Conservation (phyloP, 2,888 invertebrate species). For the Agriopis leucophaearia region DNA sequence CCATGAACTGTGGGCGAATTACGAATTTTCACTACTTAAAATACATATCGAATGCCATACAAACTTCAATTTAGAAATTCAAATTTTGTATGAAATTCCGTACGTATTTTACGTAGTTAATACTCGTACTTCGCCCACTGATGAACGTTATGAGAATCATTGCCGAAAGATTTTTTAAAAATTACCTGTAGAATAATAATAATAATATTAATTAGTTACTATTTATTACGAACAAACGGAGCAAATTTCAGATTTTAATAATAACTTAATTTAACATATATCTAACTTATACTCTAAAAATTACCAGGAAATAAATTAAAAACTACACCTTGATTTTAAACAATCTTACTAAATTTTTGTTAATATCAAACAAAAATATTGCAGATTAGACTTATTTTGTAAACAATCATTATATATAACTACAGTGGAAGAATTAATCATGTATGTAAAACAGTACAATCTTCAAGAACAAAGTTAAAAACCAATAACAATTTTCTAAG, state of each 20-base stretch:
- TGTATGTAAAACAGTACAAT: conserved; percentile 27
- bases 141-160: too few relatives aligned
- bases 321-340: too few relatives aligned
- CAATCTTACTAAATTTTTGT: neutral
- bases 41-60: too few relatives aligned
- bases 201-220: conserved; percentile 1
- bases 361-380: neutral
- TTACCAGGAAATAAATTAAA: neutral
- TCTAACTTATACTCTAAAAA: neutral
- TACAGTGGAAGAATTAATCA: conserved; percentile 16
- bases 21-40: too few relatives aligned
- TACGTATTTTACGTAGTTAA: too few relatives aligned
- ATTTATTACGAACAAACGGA: conserved; percentile 23
- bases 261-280: neutral
- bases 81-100: too few relatives aligned
- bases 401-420: conserved; percentile 13
- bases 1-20: too few relatives aligned
- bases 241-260: conserved; percentile 16
- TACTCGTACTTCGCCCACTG: too few relatives aligned
- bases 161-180: too few relatives aligned
- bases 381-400: conserved; percentile 18
- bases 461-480: conserved; percentile 32
- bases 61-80: too few relatives aligned
- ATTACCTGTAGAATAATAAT: too few relatives aligned
- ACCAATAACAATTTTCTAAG: conserved; percentile 63